Base-by-base conservation (phyloP, 2,113 vertebrate genomes). In the Petroica traversi region DNA sequence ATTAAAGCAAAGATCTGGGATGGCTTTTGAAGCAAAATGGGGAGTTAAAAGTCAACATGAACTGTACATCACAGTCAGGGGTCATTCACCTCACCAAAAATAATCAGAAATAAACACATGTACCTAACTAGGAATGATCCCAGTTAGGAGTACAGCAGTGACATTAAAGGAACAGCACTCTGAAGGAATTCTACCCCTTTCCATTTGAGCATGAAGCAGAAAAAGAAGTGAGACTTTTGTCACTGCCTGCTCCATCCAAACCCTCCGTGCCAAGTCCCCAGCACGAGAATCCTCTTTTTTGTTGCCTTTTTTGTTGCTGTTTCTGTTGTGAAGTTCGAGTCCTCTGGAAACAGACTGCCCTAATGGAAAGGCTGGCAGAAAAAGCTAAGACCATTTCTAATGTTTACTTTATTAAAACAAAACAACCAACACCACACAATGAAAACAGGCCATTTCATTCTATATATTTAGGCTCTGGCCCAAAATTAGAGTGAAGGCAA, bases 351-450 rank as follows among this genome's bases (percentile, higher is more conserved):
- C 1, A 94, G 89, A 69, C 48, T 40, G 41, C 62, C 64, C 74
- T 77, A 92, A 90, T 17, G 75, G 88, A 90, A 88, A 88, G 31
- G 59, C 22, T 86, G 88, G 79, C 85, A 89, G 88, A 88, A 93
- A 48, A 26, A 90, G 51, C 81, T 36, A 93, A 80, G 58, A 71
- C 71, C 24, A 96, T 45, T 68, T 38, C 75, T 74, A 57, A 74
- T 24, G 76, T 69, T 94, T 88, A 55, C 36, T 92, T 94, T 64
- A 95, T 48, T 67, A 76, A 93, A 90, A 85, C 67, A 95, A 93
- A 97, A 79, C 76, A 90, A 66, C 51, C 68, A 77, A 63, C 11
- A 55, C 40, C 86, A 81, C 61, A 78, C 61, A 92, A 91, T 18
- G 72, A 86, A 92, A 95, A 92, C 36, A 83, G 68, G 67, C 72